phyloP scores from a whole-genome alignment of 2,113 vertebrate species.

The Oncorhynchus masou region DNA sequence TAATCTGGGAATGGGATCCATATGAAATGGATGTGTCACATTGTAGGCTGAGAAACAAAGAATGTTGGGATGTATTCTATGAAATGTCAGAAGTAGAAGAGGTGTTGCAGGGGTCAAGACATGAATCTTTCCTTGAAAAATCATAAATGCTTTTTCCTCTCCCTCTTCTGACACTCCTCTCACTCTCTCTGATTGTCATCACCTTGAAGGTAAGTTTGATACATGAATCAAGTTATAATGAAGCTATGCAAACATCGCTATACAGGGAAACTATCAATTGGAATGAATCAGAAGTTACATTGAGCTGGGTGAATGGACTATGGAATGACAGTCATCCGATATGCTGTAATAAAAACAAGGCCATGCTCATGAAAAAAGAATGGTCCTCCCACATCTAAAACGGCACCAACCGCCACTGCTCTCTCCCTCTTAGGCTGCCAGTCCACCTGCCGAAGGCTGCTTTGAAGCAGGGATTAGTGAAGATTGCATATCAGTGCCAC shows the following conservation, averaged over 20 bases:
- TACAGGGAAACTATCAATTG: neutral
- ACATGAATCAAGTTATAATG: neutral
- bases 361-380: neutral
- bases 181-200: conserved; percentile 37
- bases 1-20: conserved; percentile 17
- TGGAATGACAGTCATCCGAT: too few species aligned
- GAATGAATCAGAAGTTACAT: conserved; percentile 3
- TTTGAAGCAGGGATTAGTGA: conserved; percentile 30
- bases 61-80: conserved; percentile 30
- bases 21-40: conserved; percentile 47
- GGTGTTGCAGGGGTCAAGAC: conserved; percentile 36
- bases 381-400: too few species aligned
- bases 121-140: conserved; percentile 60
- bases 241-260: conserved; percentile 2
- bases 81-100: conserved; percentile 54
- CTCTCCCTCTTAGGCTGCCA: neutral
- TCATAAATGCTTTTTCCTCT: conserved; percentile 52
- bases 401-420: too few species aligned
- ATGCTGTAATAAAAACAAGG: too few species aligned
- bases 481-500: conserved; percentile 10
- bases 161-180: conserved; percentile 20
- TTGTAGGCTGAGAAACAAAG: conserved; percentile 54
- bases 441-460: neutral
- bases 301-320: too few species aligned
- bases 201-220: conserved; percentile 64